Percentiles rank a stretch among this genome's conserved stretches.
phyloP scores from a whole-genome alignment of 23 tunicate species.

The Styela clava region DNA sequence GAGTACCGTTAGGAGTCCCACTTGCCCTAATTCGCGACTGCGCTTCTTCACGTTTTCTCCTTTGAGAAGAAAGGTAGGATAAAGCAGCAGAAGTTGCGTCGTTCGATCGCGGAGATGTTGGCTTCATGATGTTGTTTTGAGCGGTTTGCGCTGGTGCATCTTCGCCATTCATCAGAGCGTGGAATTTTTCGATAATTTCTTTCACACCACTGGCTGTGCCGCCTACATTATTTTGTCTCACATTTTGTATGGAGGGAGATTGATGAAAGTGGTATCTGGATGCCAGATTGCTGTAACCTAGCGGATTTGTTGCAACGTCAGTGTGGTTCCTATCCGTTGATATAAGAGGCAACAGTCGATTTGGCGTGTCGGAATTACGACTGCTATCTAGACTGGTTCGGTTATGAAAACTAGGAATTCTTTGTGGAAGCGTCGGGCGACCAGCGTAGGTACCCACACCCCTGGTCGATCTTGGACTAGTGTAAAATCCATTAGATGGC shows the following conservation, averaged over 20 bases:
- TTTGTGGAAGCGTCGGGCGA: background rate
- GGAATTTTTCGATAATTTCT: conserved; percentile 12
- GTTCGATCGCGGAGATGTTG: background rate
- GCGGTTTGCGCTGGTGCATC: background rate
- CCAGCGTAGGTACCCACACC: background rate
- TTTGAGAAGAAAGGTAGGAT: background rate
- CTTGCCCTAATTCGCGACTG: background rate
- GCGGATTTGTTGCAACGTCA: background rate
- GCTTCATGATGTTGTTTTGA: too few species aligned
- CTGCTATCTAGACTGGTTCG: background rate
- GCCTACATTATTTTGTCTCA: background rate
- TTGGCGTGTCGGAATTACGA: background rate
- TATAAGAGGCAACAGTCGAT: background rate
- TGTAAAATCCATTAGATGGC: conserved; percentile 11
- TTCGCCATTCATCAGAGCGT: conserved; percentile 11
- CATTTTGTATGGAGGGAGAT: background rate
- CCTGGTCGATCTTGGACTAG: background rate
- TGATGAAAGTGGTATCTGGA: conserved; percentile 1
- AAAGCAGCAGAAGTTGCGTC: background rate
- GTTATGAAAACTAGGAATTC: background rate
- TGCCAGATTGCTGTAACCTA: background rate
- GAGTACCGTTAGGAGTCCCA: background rate
- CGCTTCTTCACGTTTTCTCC: background rate
- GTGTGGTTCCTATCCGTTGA: background rate
- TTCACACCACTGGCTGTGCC: conserved; percentile 7